Base-by-base conservation (phyloP, 2,888 invertebrate genomes). In the Lacanobia oleracea region DNA sequence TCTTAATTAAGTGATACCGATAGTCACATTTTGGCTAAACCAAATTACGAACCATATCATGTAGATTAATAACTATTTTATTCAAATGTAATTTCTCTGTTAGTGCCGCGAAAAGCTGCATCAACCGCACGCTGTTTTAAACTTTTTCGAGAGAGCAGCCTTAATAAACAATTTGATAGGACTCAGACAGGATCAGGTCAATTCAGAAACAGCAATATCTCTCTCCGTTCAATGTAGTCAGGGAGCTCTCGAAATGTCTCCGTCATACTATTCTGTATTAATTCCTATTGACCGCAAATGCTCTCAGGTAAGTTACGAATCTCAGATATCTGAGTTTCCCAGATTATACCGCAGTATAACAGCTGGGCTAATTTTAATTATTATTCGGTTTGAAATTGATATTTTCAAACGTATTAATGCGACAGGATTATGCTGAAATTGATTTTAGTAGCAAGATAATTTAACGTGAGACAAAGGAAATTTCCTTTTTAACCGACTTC, bases 231-330 rank as follows among this genome's bases (percentile, higher is more conserved):
- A 50, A 63, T 23, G 9, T 50, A 21, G 64, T 27, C 8, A 45
- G 51, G 27, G 14, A 61, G 4, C 16, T 53, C 40, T 70, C 56
- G 14, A 40, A 61, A 54, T 72, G 43, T 16, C 16, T 27, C 8
- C 23, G 33, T 33, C 37, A 33, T 18, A 48, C 27, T 27, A 48
- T 53, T 53, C 23, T n/a, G n/a, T 7, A 8, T 23, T 23, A 5
- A 50, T 45, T 33, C 23, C 8, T 23, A 43, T 23, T 23, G 21
- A 27, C 6, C 9, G n/a, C 40, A 10, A 23, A 18, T 23, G 54
- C 7, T 21, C n/a, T 10, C 16, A 21, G 23, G 7, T 37, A 37
- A 18, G 18, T 7, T 16, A 18, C 8, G 48, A 23, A 51, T 16
- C 21, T 27, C 27, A 2, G 16, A 4, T 18, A 10, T 56, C 18